Conservation (phyloP, 2,888 invertebrate genomes). For the Dinocampus coccinellae region DNA sequence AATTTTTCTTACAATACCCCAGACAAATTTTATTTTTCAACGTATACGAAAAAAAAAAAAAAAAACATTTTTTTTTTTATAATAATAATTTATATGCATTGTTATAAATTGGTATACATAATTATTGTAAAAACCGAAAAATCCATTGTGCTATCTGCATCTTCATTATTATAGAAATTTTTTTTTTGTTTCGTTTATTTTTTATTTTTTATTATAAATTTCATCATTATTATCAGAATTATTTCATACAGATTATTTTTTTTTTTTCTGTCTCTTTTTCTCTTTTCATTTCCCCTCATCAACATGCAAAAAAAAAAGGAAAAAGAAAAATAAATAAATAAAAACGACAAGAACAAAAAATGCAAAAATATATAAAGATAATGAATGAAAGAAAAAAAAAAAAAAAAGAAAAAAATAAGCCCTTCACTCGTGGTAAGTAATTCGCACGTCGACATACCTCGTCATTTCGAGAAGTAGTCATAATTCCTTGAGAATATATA, state of each 20-base stretch:
- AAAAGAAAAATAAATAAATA: too few species aligned
- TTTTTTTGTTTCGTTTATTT: conserved; percentile 16
- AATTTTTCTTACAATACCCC: too few species aligned
- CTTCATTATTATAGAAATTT: neutral
- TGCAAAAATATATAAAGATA: too few species aligned
- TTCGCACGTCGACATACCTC: conserved; percentile 42
- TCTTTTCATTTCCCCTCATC: neutral
- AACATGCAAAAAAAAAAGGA: neutral
- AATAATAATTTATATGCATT: too few species aligned
- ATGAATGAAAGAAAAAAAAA: too few species aligned
- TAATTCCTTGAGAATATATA: conserved; percentile 28
- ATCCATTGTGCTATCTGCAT: neutral
- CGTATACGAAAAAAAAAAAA: too few species aligned
- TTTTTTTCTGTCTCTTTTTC: neutral
- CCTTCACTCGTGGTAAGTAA: conserved; percentile 41
- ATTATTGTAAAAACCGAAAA: neutral
- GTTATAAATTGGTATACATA: too few species aligned
- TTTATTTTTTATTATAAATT: neutral
- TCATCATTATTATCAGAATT: neutral
- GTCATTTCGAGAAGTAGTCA: conserved; percentile 43
- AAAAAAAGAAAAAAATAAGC: conserved; percentile 30
- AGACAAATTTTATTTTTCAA: too few species aligned
- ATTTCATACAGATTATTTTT: neutral
- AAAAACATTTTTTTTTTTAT: too few species aligned
- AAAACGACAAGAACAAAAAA: too few species aligned